These are phyloP conservation scores for Microchirus variegatus DNA, from an alignment of 2,797 vertebrate genomes.

Conservation along the genomic window DNA sequence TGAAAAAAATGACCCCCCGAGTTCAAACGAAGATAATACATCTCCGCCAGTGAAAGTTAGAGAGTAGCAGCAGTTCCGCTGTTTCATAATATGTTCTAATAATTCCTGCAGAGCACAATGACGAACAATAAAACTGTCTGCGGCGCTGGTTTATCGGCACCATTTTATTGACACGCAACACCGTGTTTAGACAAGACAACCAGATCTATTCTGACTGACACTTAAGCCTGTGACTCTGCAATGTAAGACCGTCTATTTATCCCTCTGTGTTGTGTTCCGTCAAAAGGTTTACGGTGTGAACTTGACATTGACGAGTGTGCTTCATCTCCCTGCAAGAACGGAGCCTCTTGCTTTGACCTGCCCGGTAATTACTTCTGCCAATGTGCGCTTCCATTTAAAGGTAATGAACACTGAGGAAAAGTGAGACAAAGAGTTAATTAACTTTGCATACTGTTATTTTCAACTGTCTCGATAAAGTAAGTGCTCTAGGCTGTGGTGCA, in stretches of 20 bases:
- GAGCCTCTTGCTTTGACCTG: slow-evolving; percentile 86
- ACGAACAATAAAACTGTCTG: slow-evolving; percentile 7
- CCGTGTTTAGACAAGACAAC: neutral
- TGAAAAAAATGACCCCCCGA: slow-evolving; percentile 20
- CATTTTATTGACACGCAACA: too few relatives aligned
- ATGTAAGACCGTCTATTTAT: slow-evolving; percentile 17
- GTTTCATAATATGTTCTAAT: slow-evolving; percentile 26
- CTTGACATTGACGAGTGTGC: slow-evolving; percentile 83
- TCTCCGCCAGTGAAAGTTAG: slow-evolving; percentile 19
- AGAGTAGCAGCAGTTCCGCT: slow-evolving; percentile 14
- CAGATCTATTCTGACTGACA: neutral
- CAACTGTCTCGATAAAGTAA: slow-evolving; percentile 78
- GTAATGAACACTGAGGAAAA: slow-evolving; percentile 87
- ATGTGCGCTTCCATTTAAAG: slow-evolving; percentile 89
- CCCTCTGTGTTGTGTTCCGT: slow-evolving; percentile 59
- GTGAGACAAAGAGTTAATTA: slow-evolving; percentile 85
- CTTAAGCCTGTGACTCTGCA: slow-evolving; percentile 19
- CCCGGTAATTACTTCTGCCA: slow-evolving; percentile 90
- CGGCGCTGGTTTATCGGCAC: neutral
- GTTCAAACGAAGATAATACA: slow-evolving; percentile 31
- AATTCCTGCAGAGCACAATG: slow-evolving; percentile 31
- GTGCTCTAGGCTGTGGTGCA: slow-evolving; percentile 35
- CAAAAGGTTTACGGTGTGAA: slow-evolving; percentile 81
- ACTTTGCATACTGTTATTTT: slow-evolving; percentile 85
- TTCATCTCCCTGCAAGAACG: slow-evolving; percentile 86